A percentile compares a stretch with the other conserved stretches of the same genome.
phyloP scores from a whole-genome alignment of 2,797 vertebrate species.

The Varecia variegata region DNA sequence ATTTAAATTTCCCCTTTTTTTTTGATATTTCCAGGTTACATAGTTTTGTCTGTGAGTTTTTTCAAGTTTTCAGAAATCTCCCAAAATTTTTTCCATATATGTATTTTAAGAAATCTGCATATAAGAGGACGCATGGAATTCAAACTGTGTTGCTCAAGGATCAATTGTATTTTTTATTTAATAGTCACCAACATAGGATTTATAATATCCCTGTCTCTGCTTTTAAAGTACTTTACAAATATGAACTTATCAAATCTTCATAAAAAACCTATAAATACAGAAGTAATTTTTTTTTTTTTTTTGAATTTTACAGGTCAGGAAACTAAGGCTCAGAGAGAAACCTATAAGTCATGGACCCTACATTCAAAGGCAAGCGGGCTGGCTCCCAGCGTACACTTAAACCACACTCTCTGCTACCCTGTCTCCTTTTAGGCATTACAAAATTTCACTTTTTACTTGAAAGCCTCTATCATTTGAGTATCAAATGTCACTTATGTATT shows the following conservation, averaged over 20 bases:
- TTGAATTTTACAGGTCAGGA: background rate
- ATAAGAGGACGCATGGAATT: background rate
- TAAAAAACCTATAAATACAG: background rate
- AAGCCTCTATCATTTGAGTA: background rate
- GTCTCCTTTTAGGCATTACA: background rate
- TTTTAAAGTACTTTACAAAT: background rate
- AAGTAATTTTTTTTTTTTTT: background rate
- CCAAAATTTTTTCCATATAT: background rate
- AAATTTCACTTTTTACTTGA: background rate
- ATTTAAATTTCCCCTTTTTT: background rate
- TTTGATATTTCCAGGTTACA: background rate
- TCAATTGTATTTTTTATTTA: background rate
- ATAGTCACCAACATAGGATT: background rate
- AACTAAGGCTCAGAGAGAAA: background rate
- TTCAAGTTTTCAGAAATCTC: background rate
- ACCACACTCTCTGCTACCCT: background rate
- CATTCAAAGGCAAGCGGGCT: no score
- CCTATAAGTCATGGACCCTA: background rate
- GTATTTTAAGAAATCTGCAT: background rate
- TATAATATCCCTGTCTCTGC: background rate
- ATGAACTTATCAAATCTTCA: background rate
- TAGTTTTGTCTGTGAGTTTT: no score
- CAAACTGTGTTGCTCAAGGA: background rate
- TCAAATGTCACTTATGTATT: background rate
- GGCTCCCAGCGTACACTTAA: accelerated